Percentiles rank a stretch among this genome's conserved stretches.
phyloP scores from a whole-genome alignment of 2,113 vertebrate species.

The Apeltes quadracus region DNA sequence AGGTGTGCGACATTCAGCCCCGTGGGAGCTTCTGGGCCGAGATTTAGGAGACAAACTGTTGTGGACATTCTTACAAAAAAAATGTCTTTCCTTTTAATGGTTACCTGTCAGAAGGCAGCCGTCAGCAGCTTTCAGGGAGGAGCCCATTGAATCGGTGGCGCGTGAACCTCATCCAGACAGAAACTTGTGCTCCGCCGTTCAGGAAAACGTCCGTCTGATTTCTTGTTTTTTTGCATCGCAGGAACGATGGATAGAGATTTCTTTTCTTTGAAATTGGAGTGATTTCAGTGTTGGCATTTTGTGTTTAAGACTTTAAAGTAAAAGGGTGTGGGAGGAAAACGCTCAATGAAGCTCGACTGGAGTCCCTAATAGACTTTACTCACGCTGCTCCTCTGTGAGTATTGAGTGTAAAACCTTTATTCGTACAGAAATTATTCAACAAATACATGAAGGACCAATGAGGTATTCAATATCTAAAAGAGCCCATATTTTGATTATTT shows the following conservation, averaged over 20 bases:
- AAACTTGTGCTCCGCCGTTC: constrained; percentile 63
- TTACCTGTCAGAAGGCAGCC: constrained; percentile 58
- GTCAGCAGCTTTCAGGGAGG: constrained; percentile 67
- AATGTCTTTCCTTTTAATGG: constrained; percentile 25
- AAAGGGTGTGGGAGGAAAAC: background rate
- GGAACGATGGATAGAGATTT: constrained; percentile 23
- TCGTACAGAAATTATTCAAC: background rate
- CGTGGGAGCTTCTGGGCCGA: constrained; percentile 32
- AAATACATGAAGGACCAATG: background rate
- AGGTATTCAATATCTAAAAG: too few relatives aligned
- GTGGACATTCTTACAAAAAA: constrained; percentile 54
- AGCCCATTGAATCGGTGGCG: constrained; percentile 60
- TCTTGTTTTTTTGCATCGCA: constrained; percentile 20
- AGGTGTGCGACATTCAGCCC: constrained; percentile 31
- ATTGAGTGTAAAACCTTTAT: background rate
- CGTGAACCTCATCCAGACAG: constrained; percentile 70
- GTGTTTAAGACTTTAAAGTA: background rate
- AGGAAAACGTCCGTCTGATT: constrained; percentile 44
- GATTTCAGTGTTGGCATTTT: background rate
- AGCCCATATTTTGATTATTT: too few relatives aligned
- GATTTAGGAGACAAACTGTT: constrained; percentile 57
- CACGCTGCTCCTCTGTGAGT: background rate
- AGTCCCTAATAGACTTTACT: background rate
- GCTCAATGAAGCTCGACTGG: background rate
- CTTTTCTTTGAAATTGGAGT: background rate